Conservation (phyloP, 2,888 invertebrate species). For the Scelioninae gen. 2 region DNA sequence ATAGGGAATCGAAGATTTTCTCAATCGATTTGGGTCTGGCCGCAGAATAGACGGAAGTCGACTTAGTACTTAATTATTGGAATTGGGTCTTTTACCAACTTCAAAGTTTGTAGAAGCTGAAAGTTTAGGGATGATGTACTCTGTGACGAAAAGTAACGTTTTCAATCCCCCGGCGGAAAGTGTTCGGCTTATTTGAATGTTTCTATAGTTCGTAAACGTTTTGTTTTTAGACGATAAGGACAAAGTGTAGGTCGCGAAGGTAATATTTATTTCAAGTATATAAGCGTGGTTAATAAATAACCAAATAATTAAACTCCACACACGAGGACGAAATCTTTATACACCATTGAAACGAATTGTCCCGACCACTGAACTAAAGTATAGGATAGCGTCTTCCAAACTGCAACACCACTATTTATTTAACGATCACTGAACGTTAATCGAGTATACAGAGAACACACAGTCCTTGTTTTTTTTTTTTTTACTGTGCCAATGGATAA, state of each 20-base stretch:
- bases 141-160: neutral
- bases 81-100: too few species aligned
- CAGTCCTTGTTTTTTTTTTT: neutral
- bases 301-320: neutral
- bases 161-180: neutral
- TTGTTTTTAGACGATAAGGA: neutral
- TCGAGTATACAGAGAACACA: neutral
- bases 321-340: neutral
- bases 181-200: neutral
- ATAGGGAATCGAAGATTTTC: constrained; percentile 64
- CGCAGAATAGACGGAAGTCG: constrained; percentile 4
- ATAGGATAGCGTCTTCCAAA: constrained; percentile 25
- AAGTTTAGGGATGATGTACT: too few species aligned
- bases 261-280: neutral
- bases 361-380: neutral
- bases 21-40: constrained; percentile 64
- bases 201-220: neutral
- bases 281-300: neutral
- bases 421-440: neutral
- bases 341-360: neutral
- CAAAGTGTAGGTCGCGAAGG: neutral
- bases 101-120: too few species aligned
- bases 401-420: constrained; percentile 15
- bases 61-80: neutral
- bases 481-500: constrained; percentile 20